A percentile compares a stretch with the other conserved stretches of the same genome.
Evolutionary conservation across 2,797 vertebrate species (phyloP).

Genomic region (Telmatherina bonti): DNA sequence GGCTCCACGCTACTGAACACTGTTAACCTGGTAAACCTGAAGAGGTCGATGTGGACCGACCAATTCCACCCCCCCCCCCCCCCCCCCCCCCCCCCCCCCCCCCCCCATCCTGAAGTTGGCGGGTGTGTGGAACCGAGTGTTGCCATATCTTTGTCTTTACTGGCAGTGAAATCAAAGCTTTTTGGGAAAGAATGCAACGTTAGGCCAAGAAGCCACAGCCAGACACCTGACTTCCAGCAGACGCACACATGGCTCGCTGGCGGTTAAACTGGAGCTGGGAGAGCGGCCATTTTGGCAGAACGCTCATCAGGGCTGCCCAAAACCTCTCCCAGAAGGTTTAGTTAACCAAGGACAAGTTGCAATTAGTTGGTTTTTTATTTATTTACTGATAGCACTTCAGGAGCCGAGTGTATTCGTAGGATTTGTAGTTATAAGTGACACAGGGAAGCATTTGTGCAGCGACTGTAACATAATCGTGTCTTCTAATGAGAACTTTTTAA

Average conservation of each 20-base stretch:
- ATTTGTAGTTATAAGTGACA: neutral
- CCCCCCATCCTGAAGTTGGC: neutral
- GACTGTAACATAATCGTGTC: conserved; percentile 16
- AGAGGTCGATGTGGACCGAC: conserved; percentile 7
- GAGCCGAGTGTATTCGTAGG: conserved; percentile 9
- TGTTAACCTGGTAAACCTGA: neutral
- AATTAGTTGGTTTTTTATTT: neutral
- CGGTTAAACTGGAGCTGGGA: conserved; percentile 41
- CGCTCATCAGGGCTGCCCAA: conserved; percentile 21
- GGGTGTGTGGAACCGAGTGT: neutral
- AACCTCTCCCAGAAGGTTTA: conserved; percentile 39
- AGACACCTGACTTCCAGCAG: conserved; percentile 32
- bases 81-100: too few relatives aligned
- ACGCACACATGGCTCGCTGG: conserved; percentile 29
- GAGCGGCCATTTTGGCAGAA: conserved; percentile 47
- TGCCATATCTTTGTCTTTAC: conserved; percentile 12
- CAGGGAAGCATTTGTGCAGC: neutral
- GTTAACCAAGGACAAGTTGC: conserved; percentile 31
- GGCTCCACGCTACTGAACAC: neutral
- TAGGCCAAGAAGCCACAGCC: conserved; percentile 10
- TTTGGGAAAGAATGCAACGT: conserved; percentile 16
- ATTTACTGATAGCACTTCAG: conserved; percentile 8
- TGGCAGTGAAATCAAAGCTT: conserved; percentile 34
- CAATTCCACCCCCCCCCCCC: too few relatives aligned
- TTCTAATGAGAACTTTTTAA: conserved; percentile 44